phyloP scores from a whole-genome alignment of 1,140 invertebrate species.

The Conus ventricosus region DNA sequence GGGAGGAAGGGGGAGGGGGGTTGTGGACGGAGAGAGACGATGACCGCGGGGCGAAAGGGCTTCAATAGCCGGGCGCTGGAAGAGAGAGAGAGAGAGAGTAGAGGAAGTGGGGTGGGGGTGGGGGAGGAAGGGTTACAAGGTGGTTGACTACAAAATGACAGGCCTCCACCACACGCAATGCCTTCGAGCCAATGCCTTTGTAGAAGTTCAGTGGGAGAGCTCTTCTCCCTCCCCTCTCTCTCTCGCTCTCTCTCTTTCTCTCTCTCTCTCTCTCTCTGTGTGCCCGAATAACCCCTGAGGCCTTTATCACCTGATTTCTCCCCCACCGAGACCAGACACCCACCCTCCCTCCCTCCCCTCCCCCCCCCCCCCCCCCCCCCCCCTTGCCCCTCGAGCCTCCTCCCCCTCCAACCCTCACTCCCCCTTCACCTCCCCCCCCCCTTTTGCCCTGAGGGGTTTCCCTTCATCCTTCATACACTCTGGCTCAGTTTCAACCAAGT shows the following conservation, averaged over 20 bases:
- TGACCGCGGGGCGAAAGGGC: neutral
- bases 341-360: neutral
- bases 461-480: conserved; percentile 38
- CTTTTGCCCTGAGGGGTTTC: neutral
- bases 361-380: neutral
- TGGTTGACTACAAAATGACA: conserved; percentile 18
- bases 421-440: neutral
- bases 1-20: neutral
- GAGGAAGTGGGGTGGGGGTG: neutral
- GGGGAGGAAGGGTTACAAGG: neutral
- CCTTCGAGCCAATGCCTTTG: conserved; percentile 8
- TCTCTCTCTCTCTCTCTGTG: conserved; percentile 15
- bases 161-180: neutral
- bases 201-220: neutral
- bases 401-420: neutral
- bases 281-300: neutral
- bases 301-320: conserved; percentile 25
- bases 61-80: no score
- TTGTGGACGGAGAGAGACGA: neutral
- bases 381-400: neutral
- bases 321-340: neutral
- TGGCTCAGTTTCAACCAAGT: neutral
- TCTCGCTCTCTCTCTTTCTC: neutral
- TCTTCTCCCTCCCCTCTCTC: neutral
- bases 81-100: conserved; percentile 21